Base-by-base conservation (phyloP, 2,888 invertebrate species). In the Aporophyla nigra region DNA sequence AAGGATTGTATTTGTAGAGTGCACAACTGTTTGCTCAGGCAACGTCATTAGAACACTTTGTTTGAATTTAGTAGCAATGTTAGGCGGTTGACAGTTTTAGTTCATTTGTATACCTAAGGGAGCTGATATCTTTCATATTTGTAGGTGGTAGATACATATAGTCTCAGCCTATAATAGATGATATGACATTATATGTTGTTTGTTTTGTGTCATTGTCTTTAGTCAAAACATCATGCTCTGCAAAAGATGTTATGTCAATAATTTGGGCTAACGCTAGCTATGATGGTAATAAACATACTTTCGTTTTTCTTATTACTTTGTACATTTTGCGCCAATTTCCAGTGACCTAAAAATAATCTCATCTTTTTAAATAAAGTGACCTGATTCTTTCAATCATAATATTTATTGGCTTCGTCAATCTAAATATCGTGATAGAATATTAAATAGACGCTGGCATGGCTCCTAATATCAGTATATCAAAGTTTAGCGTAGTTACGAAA, bases 1-100 rank as follows among this genome's bases (percentile, higher is more conserved):
- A 65, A 78, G 78, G 75, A 78, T 68, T 74, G 67, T 86, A 74
- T 86, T 85, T 83, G 78, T 71, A 46, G 7, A 73, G 69, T 75
- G 67, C 62, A 71, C 40, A 59, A 33, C 61, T 86, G 80, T 84
- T 87, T 76, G 76, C 40, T 74, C 74, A 85, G 71, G 61, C 76
- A 61, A 78, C 59, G 21, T 78, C 83, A 79, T 84, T 81, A 82
- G 49, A 19, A 63, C 56, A 46, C 77, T 81, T 78, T 85, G 78
- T 85, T 85, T 62, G 59, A 59, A n/a, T 54, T 51, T 67, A 27
- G 53, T 68, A 40, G n/a, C 59, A 53, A 78, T 46, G 53, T 43
- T 16, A 33, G n/a, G 7, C 51, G 56, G 24, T 27, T 66, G 43
- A 54, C n/a, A 27, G 27, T 53, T 73, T 46, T 56, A 51, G 21